Evolutionary conservation across 2,888 invertebrate species (phyloP).

Genomic region (Scelioninae gen. 1): DNA sequence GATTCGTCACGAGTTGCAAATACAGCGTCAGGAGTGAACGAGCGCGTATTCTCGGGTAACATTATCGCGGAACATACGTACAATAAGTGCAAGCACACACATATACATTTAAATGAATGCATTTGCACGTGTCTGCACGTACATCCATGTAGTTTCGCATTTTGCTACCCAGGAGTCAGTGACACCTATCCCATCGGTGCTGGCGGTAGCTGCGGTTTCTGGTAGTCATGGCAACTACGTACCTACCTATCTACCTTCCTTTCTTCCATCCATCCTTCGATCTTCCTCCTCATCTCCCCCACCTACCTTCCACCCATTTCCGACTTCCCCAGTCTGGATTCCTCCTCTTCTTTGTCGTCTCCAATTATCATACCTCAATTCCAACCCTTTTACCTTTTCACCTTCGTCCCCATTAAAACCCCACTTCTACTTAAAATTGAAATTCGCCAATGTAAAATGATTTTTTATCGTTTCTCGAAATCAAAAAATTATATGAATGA

Average conservation of each 20-base stretch:
- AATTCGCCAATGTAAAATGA: constrained; percentile 10
- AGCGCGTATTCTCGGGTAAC: too few species aligned
- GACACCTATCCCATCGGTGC: constrained; percentile 83
- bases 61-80: too few species aligned
- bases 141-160: constrained; percentile 43
- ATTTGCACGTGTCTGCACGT: too few species aligned
- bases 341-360: constrained; percentile 74
- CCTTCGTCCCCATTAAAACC: constrained; percentile 66
- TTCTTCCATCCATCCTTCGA: constrained; percentile 64
- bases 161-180: constrained; percentile 82
- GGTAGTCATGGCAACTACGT: constrained; percentile 83
- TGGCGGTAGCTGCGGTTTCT: constrained; percentile 82
- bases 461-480: too few species aligned
- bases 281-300: constrained; percentile 35
- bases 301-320: constrained; percentile 3
- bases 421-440: not conserved
- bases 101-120: too few species aligned
- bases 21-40: too few species aligned
- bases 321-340: constrained; percentile 35
- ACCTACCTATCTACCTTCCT: constrained; percentile 69
- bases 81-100: too few species aligned
- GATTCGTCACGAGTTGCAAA: too few species aligned
- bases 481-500: too few species aligned
- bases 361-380: constrained; percentile 75
- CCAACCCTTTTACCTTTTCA: constrained; percentile 66